Percentiles rank a stretch among this genome's conserved stretches.
Evolutionary conservation across 2,797 vertebrate genomes (phyloP).

Genomic region (Etheostoma perlongum): DNA sequence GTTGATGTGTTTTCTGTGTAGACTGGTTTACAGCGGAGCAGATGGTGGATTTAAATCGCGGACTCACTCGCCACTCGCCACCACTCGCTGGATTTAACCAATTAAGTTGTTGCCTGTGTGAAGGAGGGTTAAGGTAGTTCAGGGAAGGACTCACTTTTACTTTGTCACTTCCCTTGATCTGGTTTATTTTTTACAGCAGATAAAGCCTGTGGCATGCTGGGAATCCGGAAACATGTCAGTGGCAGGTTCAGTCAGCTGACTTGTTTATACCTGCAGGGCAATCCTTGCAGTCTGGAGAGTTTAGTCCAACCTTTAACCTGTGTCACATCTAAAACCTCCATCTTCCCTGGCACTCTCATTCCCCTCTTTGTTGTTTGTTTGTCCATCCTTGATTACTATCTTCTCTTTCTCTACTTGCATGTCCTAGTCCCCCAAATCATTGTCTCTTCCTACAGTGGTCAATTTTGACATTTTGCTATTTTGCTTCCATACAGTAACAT

Average conservation of each 20-base stretch:
- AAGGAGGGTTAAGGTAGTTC: conserved; percentile 7
- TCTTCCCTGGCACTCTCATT: background rate
- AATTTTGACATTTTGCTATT: too few species aligned
- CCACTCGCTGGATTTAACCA: conserved; percentile 38
- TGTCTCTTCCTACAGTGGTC: too few species aligned
- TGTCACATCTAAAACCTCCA: background rate
- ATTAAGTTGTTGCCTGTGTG: conserved; percentile 4
- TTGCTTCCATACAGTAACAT: too few species aligned
- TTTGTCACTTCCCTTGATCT: conserved; percentile 20
- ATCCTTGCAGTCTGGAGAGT: background rate
- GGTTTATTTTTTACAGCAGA: conserved; percentile 39
- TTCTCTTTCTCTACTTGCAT: too few species aligned
- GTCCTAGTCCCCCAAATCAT: too few species aligned
- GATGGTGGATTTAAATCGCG: conserved; percentile 48
- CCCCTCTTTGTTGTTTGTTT: too few species aligned
- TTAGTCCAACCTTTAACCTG: conserved; percentile 6
- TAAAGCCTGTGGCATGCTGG: background rate
- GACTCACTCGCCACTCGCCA: background rate
- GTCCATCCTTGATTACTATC: too few species aligned
- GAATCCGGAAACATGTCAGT: background rate
- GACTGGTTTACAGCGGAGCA: conserved; percentile 17
- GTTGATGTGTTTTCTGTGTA: background rate
- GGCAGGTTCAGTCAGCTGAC: conserved; percentile 16
- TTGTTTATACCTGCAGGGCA: conserved; percentile 5
- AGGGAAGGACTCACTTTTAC: conserved; percentile 2